Evolutionary conservation across 2,888 invertebrate species (phyloP).

Genomic region (Marasmarcha lunaedactyla): DNA sequence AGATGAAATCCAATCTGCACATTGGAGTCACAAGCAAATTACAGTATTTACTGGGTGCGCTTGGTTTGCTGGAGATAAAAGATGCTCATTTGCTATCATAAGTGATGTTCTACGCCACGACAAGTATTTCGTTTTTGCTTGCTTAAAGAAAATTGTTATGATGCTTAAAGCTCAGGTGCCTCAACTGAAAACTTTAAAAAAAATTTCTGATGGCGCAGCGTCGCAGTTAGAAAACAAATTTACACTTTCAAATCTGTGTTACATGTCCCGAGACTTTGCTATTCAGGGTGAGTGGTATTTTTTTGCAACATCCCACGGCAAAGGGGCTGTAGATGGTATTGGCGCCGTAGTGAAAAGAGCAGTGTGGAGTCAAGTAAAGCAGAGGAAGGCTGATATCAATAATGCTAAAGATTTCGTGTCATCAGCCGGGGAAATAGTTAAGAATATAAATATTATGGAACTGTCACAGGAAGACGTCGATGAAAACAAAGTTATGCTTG

Average conservation of each 20-base stretch:
- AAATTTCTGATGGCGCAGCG: conserved; percentile 13
- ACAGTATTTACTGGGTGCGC: background rate
- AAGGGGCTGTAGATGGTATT: conserved; percentile 19
- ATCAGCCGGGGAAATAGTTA: too few species aligned
- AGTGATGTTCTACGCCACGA: background rate
- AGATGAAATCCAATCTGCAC: conserved; percentile 8
- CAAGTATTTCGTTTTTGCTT: background rate
- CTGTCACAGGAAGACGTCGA: too few species aligned
- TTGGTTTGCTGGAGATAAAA: too few species aligned
- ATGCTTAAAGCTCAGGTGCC: too few species aligned
- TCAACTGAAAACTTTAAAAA: background rate
- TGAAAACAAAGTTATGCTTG: too few species aligned
- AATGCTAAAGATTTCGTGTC: too few species aligned
- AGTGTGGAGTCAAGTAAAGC: conserved; percentile 16
- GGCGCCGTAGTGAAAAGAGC: conserved; percentile 15
- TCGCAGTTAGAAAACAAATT: conserved; percentile 18
- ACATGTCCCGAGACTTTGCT: conserved; percentile 13
- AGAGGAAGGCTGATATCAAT: conserved; percentile 6
- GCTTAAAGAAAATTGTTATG: background rate
- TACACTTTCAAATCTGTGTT: conserved; percentile 18
- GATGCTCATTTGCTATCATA: background rate
- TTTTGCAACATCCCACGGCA: conserved; percentile 16
- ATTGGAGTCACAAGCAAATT: conserved; percentile 6
- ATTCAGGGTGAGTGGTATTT: conserved; percentile 18
- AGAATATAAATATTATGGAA: too few species aligned